Evolutionary conservation across 2,888 invertebrate genomes (phyloP), one percentile per base, ranked within the genome.

Genomic region (Apodemia hepburni): DNA sequence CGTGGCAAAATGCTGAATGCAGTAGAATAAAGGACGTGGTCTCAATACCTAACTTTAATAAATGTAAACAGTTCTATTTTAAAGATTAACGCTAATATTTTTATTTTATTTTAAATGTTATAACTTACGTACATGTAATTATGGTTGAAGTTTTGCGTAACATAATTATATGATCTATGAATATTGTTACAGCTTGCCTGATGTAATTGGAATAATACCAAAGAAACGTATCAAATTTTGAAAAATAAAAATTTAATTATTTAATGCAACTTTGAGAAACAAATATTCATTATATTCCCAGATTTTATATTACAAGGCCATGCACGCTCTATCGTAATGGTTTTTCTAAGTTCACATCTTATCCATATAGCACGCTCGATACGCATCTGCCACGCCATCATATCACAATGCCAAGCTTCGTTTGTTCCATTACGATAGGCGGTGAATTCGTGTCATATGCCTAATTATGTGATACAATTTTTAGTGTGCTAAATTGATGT

Each of bases 401-500:
- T 89, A 86, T 85, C 84, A 83, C 82, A 80, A 89, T 88, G 82
- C 82, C 80, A 90, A 85, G 90, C 75, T 80, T 85, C 80, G 86
- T 90, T 88, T 81, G 85, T 84, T 84, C 84, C 88, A 81, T 88
- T 87, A 83, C 85, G 85, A 84, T 84, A 79, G 73, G 80, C 85
- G 84, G 77, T 82, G 81, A 83, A 87, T 87, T 87, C 81, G 77
- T 88, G 90, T 90, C 89, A 87, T 85, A 87, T 88, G 88, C 82
- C 79, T 89, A 87, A 90, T 90, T 89, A 87, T 85, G 81, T 81
- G 76, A 76, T 78, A 78, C 82, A 82, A 87, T 87, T 86, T 76
- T 70, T 76, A 80, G 77, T 84, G 82, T 79, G 80, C 72, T 78
- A 78, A 82, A 87, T 85, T 81, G 78, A 84, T 82, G 78, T 79